Conservation (phyloP, 2,888 invertebrate species). For the Pandemis cinnamomeana region DNA sequence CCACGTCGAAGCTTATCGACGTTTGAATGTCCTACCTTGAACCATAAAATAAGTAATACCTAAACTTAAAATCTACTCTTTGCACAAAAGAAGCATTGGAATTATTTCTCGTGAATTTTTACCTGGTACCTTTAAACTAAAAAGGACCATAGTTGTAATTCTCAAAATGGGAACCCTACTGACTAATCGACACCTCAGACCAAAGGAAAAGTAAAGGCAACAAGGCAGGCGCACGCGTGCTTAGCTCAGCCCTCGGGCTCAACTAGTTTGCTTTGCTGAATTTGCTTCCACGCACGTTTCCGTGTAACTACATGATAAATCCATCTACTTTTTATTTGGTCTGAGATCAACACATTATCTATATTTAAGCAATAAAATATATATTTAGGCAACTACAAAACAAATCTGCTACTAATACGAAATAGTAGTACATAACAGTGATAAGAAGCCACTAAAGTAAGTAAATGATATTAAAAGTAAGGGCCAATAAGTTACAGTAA, state of each 20-base stretch:
- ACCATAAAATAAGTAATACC: constrained; percentile 42
- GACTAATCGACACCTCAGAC: background rate
- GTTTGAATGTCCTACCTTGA: constrained; percentile 33
- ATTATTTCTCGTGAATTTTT: constrained; percentile 56
- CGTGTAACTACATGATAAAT: too few relatives aligned
- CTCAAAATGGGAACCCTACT: background rate
- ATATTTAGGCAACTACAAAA: background rate
- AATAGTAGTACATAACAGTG: background rate
- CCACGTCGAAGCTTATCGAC: constrained; percentile 32
- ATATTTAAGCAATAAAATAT: background rate
- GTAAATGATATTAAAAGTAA: background rate
- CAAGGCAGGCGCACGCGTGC: too few relatives aligned
- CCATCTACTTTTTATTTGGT: too few relatives aligned
- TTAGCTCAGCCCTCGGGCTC: too few relatives aligned
- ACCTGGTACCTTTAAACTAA: background rate
- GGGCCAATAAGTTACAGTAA: background rate
- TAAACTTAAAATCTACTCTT: constrained; percentile 56
- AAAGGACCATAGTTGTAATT: background rate
- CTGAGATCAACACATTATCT: background rate
- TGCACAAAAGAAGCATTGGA: constrained; percentile 74
- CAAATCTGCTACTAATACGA: background rate
- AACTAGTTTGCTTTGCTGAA: too few relatives aligned
- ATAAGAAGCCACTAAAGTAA: background rate
- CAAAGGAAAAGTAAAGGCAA: too few relatives aligned
- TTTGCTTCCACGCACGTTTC: too few relatives aligned